Evolutionary conservation across 2,113 vertebrate species (phyloP).

Genomic region (Centrocercus urophasianus): DNA sequence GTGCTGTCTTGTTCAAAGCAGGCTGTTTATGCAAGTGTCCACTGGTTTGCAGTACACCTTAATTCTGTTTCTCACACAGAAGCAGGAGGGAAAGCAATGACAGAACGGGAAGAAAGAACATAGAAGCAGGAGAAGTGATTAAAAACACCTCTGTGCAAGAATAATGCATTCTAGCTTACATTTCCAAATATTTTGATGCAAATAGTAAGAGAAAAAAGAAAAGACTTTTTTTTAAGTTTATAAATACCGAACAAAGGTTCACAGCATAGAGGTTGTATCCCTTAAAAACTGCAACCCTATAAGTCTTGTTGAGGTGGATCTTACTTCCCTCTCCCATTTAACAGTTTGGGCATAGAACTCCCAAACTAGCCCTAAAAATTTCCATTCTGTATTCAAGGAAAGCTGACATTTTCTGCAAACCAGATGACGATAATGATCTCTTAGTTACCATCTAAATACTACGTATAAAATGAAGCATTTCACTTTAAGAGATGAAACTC

Average conservation of each 20-base stretch:
- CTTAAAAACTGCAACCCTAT: background rate
- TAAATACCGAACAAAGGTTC: background rate
- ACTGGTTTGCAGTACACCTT: constrained; percentile 51
- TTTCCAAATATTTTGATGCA: background rate
- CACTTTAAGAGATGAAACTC: background rate
- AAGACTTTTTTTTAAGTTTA: background rate
- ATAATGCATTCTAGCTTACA: background rate
- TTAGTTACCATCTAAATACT: constrained; percentile 6
- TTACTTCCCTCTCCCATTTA: background rate
- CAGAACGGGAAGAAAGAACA: background rate
- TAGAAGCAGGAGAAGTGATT: background rate
- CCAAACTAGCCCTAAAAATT: background rate
- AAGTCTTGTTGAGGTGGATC: background rate
- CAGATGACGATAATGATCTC: background rate
- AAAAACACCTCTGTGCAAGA: background rate
- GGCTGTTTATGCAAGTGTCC: constrained; percentile 52
- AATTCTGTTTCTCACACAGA: constrained; percentile 37
- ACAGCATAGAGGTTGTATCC: background rate
- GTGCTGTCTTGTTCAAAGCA: constrained; percentile 29
- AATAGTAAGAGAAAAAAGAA: background rate
- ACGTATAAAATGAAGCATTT: background rate
- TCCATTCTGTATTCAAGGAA: background rate
- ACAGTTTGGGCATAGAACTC: background rate
- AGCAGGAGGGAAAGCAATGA: background rate
- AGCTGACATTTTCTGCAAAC: constrained; percentile 19